A percentile compares a stretch with the other conserved stretches of the same genome.
phyloP scores from a whole-genome alignment of 2,797 vertebrate genomes.

The Anomalospiza imberbis region DNA sequence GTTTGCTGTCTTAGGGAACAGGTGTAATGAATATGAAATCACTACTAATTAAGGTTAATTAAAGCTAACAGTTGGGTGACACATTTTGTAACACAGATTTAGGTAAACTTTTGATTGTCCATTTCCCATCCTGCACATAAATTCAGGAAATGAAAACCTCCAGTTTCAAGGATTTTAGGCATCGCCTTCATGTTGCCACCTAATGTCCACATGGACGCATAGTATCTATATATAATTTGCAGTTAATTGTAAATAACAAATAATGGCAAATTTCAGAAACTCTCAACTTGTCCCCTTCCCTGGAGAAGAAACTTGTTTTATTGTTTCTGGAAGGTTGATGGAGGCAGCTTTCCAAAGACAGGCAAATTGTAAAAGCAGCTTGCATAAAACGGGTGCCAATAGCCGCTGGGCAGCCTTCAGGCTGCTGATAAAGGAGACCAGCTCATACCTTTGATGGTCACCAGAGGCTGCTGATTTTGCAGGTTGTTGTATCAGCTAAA shows the following conservation, averaged over 20 bases:
- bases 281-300: not conserved
- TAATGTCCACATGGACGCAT: not conserved
- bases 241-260: not conserved
- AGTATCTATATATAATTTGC: not conserved
- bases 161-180: not conserved
- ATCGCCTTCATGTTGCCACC: not conserved
- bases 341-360: not conserved
- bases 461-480: not conserved
- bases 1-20: not conserved
- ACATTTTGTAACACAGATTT: not conserved
- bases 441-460: not conserved
- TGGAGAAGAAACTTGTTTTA: not conserved
- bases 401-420: not conserved
- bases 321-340: not conserved
- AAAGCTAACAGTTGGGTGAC: not conserved
- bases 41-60: not conserved
- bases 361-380: not conserved
- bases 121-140: not conserved
- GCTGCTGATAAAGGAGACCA: not conserved
- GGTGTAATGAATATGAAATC: not conserved
- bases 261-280: not conserved
- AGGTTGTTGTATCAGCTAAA: not conserved
- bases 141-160: not conserved
- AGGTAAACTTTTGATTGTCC: not conserved
- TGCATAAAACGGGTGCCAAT: not conserved